Evolutionary conservation across 35 echinoderm and acorn worm species (phyloP).

Genomic region (Heliocidaris erythrogramma): DNA sequence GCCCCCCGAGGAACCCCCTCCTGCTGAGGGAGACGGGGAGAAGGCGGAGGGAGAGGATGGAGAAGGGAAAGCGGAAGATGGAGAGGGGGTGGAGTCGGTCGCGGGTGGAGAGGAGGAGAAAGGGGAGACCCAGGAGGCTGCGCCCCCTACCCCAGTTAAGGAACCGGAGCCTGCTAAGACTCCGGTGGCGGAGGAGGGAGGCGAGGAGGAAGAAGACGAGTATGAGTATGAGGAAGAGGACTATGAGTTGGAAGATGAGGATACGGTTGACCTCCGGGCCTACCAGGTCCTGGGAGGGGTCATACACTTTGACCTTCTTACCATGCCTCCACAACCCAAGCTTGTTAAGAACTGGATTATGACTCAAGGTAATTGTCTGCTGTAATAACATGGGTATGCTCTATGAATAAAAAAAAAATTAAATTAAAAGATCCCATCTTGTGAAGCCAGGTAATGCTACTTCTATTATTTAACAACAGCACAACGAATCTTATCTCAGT

Average conservation of each 20-base stretch:
- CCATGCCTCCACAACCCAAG: conserved; percentile 91
- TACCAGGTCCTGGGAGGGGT: conserved; percentile 94
- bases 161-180: conserved; percentile 42
- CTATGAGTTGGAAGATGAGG: conserved; percentile 91
- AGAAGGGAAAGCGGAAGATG: conserved; percentile 55
- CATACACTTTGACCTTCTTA: conserved; percentile 79
- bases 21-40: conserved; percentile 46
- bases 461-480: too few species aligned
- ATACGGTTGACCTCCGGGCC: conserved; percentile 81
- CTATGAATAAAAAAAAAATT: not conserved
- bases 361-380: conserved; percentile 84
- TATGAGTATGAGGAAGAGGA: conserved; percentile 81
- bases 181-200: conserved; percentile 50
- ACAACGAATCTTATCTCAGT: too few species aligned
- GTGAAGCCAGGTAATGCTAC: too few species aligned
- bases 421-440: too few species aligned
- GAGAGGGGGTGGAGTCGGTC: conserved; percentile 32
- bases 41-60: conserved; percentile 53
- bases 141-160: conserved; percentile 34
- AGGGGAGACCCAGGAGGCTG: conserved; percentile 30
- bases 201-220: conserved; percentile 65
- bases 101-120: conserved; percentile 44
- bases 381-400: not conserved
- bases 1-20: not conserved
- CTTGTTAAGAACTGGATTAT: conserved; percentile 88